A percentile compares a stretch with the other conserved stretches of the same genome.
These are phyloP conservation scores for Agrypnus murinus DNA, from an alignment of 2,888 invertebrate species.

Conservation along the genomic window DNA sequence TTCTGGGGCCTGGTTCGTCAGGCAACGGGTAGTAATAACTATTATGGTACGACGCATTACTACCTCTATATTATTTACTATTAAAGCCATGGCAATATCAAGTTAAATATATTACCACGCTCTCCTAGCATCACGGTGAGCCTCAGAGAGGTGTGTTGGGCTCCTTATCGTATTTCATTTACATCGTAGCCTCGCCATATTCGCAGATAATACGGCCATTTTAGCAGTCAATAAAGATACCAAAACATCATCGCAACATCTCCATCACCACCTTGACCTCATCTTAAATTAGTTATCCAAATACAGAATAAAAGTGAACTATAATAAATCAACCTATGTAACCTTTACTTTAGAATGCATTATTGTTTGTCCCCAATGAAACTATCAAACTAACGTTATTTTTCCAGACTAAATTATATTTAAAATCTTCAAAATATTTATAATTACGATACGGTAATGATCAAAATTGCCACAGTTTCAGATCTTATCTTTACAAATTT, in stretches of 20 bases:
- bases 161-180: not conserved
- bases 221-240: not conserved
- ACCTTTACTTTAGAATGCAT: too few relatives aligned
- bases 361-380: too few relatives aligned
- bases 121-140: not conserved
- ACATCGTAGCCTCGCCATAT: not conserved
- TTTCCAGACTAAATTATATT: too few relatives aligned
- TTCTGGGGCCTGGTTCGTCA: too few relatives aligned
- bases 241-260: slow-evolving; percentile 1
- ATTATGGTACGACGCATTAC: too few relatives aligned
- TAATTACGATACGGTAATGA: too few relatives aligned
- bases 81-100: not conserved
- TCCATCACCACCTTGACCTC: not conserved
- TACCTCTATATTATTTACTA: not conserved
- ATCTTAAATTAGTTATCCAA: not conserved
- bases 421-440: too few relatives aligned
- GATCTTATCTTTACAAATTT: too few relatives aligned
- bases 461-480: too few relatives aligned
- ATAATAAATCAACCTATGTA: not conserved
- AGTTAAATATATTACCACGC: not conserved
- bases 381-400: too few relatives aligned
- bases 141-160: not conserved
- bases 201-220: not conserved
- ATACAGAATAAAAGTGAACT: slow-evolving; percentile 1
- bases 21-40: too few relatives aligned